A percentile compares a stretch with the other conserved stretches of the same genome.
Evolutionary conservation across 2,113 vertebrate species (phyloP).

Genomic region (Mugil cephalus): DNA sequence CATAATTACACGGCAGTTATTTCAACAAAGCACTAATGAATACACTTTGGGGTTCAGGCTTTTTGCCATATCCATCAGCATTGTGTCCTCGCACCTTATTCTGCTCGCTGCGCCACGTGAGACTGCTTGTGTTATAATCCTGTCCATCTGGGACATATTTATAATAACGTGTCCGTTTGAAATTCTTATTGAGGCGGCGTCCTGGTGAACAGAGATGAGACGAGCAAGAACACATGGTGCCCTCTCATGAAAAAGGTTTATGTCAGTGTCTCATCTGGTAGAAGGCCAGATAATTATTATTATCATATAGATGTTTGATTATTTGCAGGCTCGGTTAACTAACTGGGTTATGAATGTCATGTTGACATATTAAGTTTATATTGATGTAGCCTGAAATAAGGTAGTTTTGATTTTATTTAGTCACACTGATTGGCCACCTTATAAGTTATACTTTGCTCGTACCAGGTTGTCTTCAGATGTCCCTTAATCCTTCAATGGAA

Average conservation of each 20-base stretch:
- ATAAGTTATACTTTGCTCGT: no score
- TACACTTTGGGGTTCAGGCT: conserved; percentile 37
- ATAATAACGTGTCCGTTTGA: conserved; percentile 35
- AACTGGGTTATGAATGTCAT: background rate
- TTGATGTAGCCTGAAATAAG: no score
- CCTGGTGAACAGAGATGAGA: conserved; percentile 38
- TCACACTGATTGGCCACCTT: no score
- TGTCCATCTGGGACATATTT: conserved; percentile 49
- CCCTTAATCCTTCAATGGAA: no score
- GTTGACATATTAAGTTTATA: no score
- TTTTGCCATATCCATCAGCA: conserved; percentile 40
- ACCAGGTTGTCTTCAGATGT: no score
- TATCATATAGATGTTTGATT: background rate
- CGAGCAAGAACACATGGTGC: conserved; percentile 54
- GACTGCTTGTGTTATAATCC: conserved; percentile 30
- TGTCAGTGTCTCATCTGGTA: conserved; percentile 39
- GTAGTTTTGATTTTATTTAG: no score
- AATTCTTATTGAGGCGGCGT: conserved; percentile 27
- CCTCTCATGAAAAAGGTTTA: conserved; percentile 44
- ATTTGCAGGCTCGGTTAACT: background rate
- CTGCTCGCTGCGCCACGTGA: conserved; percentile 13
- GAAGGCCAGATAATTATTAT: background rate
- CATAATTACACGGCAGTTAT: conserved; percentile 62
- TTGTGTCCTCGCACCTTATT: conserved; percentile 13
- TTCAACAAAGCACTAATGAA: conserved; percentile 61